Conservation (phyloP, 2,797 vertebrate genomes). For the Crocodylus rhombifer region DNA sequence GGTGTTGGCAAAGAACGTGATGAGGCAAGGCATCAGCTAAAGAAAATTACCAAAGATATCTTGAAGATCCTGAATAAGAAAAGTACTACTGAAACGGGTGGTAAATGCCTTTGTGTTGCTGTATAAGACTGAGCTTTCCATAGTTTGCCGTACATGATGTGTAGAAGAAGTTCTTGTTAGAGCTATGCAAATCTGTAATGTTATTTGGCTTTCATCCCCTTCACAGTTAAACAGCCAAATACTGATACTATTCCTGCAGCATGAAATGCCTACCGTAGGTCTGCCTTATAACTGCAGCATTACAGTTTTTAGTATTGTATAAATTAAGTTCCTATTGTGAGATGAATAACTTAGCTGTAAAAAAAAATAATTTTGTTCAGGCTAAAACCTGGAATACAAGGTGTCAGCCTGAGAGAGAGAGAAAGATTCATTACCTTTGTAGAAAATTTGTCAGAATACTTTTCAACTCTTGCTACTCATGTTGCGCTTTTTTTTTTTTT, state of each 20-base stretch:
- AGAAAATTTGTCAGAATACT: rapidly evolving
- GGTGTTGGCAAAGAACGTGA: slow-evolving; percentile 79
- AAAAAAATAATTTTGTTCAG: rapidly evolving
- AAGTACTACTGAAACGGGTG: slow-evolving; percentile 71
- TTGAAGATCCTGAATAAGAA: slow-evolving; percentile 82
- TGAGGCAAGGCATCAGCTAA: slow-evolving; percentile 79
- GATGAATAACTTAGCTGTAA: rapidly evolving
- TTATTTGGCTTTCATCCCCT: background rate
- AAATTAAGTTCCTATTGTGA: rapidly evolving
- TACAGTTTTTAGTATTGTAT: rapidly evolving
- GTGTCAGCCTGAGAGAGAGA: rapidly evolving
- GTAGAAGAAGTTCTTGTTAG: background rate
- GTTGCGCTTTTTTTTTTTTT: background rate
- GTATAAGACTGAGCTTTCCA: background rate
- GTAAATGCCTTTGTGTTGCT: slow-evolving; percentile 34
- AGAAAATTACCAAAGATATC: slow-evolving; percentile 83
- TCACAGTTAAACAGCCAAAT: rapidly evolving
- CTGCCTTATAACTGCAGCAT: rapidly evolving
- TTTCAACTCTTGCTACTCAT: background rate
- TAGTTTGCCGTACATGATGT: background rate
- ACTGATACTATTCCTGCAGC: rapidly evolving
- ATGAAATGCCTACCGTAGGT: rapidly evolving
- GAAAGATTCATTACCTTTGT: rapidly evolving
- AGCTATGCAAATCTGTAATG: rapidly evolving
- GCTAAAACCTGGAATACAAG: background rate